A percentile compares a stretch with the other conserved stretches of the same genome.
phyloP scores from a whole-genome alignment of 2,113 vertebrate species.

The Heterotilapia buettikoferi region DNA sequence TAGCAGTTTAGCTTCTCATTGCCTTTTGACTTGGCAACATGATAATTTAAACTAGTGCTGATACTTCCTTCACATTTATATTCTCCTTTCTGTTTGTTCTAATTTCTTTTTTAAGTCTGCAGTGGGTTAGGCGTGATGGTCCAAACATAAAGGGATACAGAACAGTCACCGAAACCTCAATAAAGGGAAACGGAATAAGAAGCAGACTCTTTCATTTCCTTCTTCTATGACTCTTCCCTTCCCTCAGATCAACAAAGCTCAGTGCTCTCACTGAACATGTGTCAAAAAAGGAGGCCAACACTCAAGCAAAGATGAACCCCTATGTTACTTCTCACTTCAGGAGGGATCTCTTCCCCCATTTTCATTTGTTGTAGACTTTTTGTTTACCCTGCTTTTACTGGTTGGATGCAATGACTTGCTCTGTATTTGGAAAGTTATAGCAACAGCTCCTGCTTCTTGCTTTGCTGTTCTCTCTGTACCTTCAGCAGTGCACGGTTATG shows the following conservation, averaged over 20 bases:
- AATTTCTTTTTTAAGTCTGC: slow-evolving; percentile 20
- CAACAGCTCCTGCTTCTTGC: neutral
- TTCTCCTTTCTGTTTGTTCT: neutral
- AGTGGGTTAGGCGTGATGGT: neutral
- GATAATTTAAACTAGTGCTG: neutral
- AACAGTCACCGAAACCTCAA: neutral
- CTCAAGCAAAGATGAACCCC: slow-evolving; percentile 53
- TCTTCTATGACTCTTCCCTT: neutral
- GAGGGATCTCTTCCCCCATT: slow-evolving; percentile 62
- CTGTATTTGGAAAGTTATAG: neutral
- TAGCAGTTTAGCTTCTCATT: neutral
- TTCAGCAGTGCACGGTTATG: neutral
- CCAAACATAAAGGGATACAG: neutral
- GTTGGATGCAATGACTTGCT: neutral
- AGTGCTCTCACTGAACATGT: slow-evolving; percentile 9
- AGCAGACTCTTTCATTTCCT: neutral
- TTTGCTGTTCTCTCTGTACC: neutral
- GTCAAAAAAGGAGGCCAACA: slow-evolving; percentile 11
- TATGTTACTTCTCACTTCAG: slow-evolving; percentile 59
- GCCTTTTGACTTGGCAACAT: neutral
- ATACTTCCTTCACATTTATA: neutral
- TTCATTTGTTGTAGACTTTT: slow-evolving; percentile 56
- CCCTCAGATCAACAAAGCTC: neutral
- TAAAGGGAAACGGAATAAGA: neutral
- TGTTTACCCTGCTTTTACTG: neutral